phyloP scores from a whole-genome alignment of 2,888 invertebrate species.

The Campoplex nolae region DNA sequence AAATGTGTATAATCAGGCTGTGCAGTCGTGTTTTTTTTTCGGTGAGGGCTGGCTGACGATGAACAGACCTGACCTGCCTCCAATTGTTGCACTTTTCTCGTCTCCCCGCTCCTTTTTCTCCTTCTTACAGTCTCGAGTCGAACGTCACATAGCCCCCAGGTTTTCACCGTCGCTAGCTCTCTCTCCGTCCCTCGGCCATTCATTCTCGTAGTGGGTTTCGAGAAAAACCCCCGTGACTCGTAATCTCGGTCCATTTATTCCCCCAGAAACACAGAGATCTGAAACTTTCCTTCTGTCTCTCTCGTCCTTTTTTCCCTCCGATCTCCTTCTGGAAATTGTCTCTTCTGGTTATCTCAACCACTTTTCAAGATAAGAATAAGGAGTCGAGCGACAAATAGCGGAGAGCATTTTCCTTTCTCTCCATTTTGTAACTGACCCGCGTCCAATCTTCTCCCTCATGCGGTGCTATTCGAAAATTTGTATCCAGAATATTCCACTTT shows the following conservation, averaged over 20 bases:
- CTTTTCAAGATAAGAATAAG: slow-evolving; percentile 41
- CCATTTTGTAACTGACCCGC: slow-evolving; percentile 31
- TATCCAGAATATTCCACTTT: neutral
- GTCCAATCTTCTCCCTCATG: slow-evolving; percentile 11
- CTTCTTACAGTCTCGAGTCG: slow-evolving; percentile 37
- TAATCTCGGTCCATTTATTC: slow-evolving; percentile 65
- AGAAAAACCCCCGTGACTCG: slow-evolving; percentile 45
- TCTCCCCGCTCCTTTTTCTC: slow-evolving; percentile 8
- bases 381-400: slow-evolving; percentile 18
- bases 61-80: slow-evolving; percentile 68
- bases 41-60: slow-evolving; percentile 60
- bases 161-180: neutral
- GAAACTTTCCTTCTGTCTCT: slow-evolving; percentile 37
- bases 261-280: slow-evolving; percentile 30
- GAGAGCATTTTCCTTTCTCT: neutral
- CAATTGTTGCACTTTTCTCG: slow-evolving; percentile 4
- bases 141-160: slow-evolving; percentile 19
- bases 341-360: slow-evolving; percentile 33
- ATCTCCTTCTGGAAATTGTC: slow-evolving; percentile 3
- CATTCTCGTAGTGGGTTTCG: slow-evolving; percentile 27
- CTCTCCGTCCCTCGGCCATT: neutral
- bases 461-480: neutral
- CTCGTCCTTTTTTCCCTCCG: slow-evolving; percentile 18
- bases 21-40: slow-evolving; percentile 2
- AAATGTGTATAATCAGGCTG: slow-evolving; percentile 18